Evolutionary conservation across 2,797 vertebrate species (phyloP).

Genomic region (Sebastes matsubarae): DNA sequence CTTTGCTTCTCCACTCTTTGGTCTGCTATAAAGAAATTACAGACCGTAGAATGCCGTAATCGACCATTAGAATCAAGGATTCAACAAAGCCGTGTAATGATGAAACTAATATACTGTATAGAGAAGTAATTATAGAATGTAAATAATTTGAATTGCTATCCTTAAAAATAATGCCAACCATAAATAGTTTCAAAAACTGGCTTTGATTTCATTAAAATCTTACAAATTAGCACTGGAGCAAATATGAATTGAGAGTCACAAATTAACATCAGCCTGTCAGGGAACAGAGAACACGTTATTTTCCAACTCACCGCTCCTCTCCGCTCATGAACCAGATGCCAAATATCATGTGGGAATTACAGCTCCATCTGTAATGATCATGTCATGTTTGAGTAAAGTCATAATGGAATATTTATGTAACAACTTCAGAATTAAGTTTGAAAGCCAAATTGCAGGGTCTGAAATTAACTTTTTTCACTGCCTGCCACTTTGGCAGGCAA

Average conservation of each 20-base stretch:
- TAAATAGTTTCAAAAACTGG: background rate
- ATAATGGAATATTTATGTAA: constrained; percentile 9
- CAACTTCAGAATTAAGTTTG: background rate
- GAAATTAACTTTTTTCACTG: no score
- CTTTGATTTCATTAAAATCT: background rate
- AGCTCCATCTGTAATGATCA: background rate
- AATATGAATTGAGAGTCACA: background rate
- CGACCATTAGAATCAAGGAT: no score
- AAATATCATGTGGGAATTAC: background rate
- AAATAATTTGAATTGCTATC: background rate
- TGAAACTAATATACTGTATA: no score
- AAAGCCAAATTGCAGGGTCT: background rate
- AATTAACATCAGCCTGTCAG: background rate
- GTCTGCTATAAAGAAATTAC: background rate
- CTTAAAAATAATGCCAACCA: background rate
- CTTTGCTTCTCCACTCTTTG: no score
- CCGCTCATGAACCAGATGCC: background rate
- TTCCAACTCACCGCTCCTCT: background rate
- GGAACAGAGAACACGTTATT: background rate
- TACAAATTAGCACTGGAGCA: background rate
- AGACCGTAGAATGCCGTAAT: no score
- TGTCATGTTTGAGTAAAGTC: constrained; percentile 7
- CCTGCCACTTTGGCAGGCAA: no score
- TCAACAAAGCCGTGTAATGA: no score
- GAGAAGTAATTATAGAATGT: no score